Evolutionary conservation across 2,888 invertebrate genomes (phyloP), one percentile per base, ranked within the genome.

Genomic region (Drosophila sordidapex): DNA sequence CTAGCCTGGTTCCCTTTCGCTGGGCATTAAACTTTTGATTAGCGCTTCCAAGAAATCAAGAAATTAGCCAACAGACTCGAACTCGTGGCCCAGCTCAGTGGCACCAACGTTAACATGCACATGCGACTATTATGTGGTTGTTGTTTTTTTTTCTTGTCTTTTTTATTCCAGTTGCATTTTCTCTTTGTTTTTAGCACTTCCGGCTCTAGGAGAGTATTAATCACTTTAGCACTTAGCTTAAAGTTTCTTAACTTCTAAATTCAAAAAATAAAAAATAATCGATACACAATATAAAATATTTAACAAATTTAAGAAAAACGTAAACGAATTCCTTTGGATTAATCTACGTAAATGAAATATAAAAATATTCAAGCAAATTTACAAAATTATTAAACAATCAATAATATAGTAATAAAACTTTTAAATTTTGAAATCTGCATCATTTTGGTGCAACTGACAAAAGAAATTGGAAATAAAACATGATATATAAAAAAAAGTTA

Each of bases 21-120:
- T 74, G 74, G 70, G 78, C 80, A 81, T 74, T 88, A 74, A 77
- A 76, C 83, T 86, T 83, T 83, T 86, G 83, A 88, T 88, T 86
- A 86, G 88, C 77, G 83, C 75, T 82, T 87, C 82, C 79, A 79
- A 76, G 82, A 85, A 89, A 73, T 40, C 74, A 79, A 70, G 71
- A 84, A 87, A 89, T 87, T 87, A 89, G 76, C 78, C 72, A 70
- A 74, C 61, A 67, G 65, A 73, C 67, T 68, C 67, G 11, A 78
- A 71, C 51, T 57, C 2, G 21, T 31, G 25, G 31, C n/a, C 5
- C 35, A 36, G 35, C 54, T 40, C 48, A 43, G 25, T 43, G 63
- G 48, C 43, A 38, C 33, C 29, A 57, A 29, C 40, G 10, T 25
- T 8, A 64, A 65, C 74, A 69, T 74, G 75, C 70, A 69, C 68